Percentiles rank a stretch among this genome's conserved stretches.
Evolutionary conservation across 1,140 invertebrate genomes (phyloP).

Genomic region (Berghia stephanieae): DNA sequence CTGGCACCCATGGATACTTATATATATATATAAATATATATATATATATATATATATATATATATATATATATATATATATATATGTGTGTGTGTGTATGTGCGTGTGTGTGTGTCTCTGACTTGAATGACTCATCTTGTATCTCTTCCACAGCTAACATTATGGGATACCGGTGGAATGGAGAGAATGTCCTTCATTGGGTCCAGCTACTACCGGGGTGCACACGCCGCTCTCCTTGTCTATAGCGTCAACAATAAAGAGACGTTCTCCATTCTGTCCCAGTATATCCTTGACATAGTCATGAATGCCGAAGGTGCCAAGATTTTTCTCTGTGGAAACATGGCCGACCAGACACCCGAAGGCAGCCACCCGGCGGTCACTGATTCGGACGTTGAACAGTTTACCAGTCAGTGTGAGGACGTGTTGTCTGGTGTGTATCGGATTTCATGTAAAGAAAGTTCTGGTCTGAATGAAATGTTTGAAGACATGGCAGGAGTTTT

Average conservation of each 20-base stretch:
- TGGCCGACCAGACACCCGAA: conserved; percentile 53
- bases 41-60: too few species aligned
- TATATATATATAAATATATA: too few species aligned
- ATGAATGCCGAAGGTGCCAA: conserved; percentile 62
- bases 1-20: too few species aligned
- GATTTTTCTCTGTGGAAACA: conserved; percentile 60
- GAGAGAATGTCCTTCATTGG: conserved; percentile 64
- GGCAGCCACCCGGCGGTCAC: conserved; percentile 77
- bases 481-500: conserved; percentile 78
- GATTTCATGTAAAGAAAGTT: conserved; percentile 89
- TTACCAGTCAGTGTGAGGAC: conserved; percentile 93
- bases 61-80: too few species aligned
- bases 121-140: background rate
- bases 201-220: conserved; percentile 61
- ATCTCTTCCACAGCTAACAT: conserved; percentile 50
- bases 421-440: conserved; percentile 88
- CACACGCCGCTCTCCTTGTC: conserved; percentile 58
- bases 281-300: conserved; percentile 62
- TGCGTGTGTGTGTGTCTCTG: conserved; percentile 12
- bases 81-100: conserved; percentile 9
- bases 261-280: conserved; percentile 59
- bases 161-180: conserved; percentile 65
- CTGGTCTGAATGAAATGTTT: conserved; percentile 91
- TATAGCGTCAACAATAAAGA: conserved; percentile 82
- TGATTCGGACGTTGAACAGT: conserved; percentile 88